Evolutionary conservation across 2,888 invertebrate genomes (phyloP), one percentile per base, ranked within the genome.

Genomic region (Galeopsomyia nigrocyanea): DNA sequence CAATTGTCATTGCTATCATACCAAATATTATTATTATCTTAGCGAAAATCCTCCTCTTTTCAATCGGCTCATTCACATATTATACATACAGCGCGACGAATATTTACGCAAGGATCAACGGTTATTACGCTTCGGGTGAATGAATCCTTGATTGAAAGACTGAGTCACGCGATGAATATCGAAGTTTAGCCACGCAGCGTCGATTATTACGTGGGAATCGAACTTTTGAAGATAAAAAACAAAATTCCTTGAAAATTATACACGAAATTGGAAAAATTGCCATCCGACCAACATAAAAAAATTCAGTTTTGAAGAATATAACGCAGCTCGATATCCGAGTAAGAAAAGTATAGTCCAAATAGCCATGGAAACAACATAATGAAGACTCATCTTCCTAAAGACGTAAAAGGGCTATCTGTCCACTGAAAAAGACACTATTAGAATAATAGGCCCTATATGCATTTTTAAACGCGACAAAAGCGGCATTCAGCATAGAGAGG

Each of bases 391-490:
- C 56, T 56, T 2, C 51, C 57, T 63, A 68, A 68, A 68, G 51
- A 68, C 63, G 51, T 72, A 72, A 72, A 64, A 26, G 58, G 17
- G n/a, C n/a, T n/a, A n/a, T n/a, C 39, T 39, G 39, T 39, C 39
- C 39, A 39, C 7, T 39, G 39, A 39, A 75, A 78, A 81, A 74
- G 81, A 82, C 81, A 82, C 79, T 77, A 82, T 81, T 80, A 82
- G 79, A 83, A 81, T 84, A 82, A 84, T 82, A 75, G 78, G 73
- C 77, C 77, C 68, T 68, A 17, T 66, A 21, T 47, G 39, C 39
- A 39, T 39, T 39, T n/a, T 39, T 39, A 39, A 7, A 39, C 39
- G 53, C 53, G 17, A 51, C 46, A 19, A 57, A 21, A 71, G 63
- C 69, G 65, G 53, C 55, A 49, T 58, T 51, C 51, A 46, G 21